phyloP scores from a whole-genome alignment of 2,888 invertebrate species.

The Stegophylla sp. region DNA sequence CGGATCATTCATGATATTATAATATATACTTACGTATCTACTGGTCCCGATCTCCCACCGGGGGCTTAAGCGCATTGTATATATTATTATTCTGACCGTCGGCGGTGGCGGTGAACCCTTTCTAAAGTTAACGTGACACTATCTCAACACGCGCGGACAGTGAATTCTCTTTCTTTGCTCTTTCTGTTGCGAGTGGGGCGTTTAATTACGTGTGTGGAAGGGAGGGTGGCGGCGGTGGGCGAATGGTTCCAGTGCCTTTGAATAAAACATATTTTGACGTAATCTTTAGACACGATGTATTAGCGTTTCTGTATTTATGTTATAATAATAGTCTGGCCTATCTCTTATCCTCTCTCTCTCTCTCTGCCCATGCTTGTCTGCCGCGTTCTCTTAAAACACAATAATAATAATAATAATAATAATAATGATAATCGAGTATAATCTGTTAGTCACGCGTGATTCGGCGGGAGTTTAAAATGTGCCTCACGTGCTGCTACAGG shows the following conservation, averaged over 20 bases:
- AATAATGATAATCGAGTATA: background rate
- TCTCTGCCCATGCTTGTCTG: background rate
- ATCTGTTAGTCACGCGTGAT: background rate
- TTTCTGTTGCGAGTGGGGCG: background rate
- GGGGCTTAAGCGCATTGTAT: no score
- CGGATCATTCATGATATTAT: background rate
- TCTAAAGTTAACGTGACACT: conserved; percentile 31
- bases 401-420: background rate
- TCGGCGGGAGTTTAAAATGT: no score
- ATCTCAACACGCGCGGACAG: conserved; percentile 3
- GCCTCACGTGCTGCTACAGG: no score
- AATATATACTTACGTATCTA: no score
- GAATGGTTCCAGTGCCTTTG: conserved; percentile 6
- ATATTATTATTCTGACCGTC: background rate
- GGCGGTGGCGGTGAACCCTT: background rate
- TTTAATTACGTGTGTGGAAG: background rate
- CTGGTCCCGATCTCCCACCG: background rate
- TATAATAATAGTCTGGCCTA: background rate
- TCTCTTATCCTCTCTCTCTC: background rate
- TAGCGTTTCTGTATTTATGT: background rate
- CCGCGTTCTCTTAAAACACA: background rate
- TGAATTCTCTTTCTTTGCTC: background rate
- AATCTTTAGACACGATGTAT: conserved; percentile 24
- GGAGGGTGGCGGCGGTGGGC: background rate
- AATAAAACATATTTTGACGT: conserved; percentile 48